Evolutionary conservation across 2,888 invertebrate genomes (phyloP).

Genomic region (Phengaris arion): DNA sequence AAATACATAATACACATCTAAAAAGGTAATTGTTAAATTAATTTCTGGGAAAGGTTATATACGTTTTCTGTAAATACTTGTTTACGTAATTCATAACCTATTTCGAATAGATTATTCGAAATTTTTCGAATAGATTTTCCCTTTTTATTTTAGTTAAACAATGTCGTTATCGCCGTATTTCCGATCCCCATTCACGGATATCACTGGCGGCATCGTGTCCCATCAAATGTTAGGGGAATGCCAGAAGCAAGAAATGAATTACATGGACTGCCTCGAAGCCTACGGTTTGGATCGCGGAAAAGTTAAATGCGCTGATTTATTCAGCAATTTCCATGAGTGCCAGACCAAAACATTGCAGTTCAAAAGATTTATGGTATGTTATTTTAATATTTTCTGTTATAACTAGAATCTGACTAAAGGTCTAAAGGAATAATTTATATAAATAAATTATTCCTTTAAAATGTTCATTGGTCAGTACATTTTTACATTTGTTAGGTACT

Average conservation of each 20-base stretch:
- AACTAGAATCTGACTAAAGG: too few species aligned
- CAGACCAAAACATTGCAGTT: conserved; percentile 79
- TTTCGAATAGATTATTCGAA: too few species aligned
- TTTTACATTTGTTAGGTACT: too few species aligned
- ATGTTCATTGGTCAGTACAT: too few species aligned
- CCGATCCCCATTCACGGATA: conserved; percentile 85
- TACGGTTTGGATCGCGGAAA: conserved; percentile 85
- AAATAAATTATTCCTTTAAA: too few species aligned
- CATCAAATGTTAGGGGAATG: conserved; percentile 84
- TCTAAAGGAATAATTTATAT: too few species aligned
- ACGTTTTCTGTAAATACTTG: conserved; percentile 29
- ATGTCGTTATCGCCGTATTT: conserved; percentile 84
- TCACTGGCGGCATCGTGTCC: conserved; percentile 82
- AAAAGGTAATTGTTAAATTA: conserved; percentile 15
- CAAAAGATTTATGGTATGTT: conserved; percentile 75
- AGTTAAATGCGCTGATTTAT: conserved; percentile 80
- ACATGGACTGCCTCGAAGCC: conserved; percentile 89
- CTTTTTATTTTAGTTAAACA: conserved; percentile 40
- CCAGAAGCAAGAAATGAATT: conserved; percentile 83
- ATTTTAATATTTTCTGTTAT: not conserved
- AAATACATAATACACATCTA: not conserved
- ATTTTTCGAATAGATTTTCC: too few species aligned
- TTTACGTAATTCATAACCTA: conserved; percentile 45
- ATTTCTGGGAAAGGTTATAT: not conserved
- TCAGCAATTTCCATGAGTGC: conserved; percentile 87